These are phyloP conservation scores for Zingel zingel DNA, from an alignment of 2,113 vertebrate species.

Conservation along the genomic window DNA sequence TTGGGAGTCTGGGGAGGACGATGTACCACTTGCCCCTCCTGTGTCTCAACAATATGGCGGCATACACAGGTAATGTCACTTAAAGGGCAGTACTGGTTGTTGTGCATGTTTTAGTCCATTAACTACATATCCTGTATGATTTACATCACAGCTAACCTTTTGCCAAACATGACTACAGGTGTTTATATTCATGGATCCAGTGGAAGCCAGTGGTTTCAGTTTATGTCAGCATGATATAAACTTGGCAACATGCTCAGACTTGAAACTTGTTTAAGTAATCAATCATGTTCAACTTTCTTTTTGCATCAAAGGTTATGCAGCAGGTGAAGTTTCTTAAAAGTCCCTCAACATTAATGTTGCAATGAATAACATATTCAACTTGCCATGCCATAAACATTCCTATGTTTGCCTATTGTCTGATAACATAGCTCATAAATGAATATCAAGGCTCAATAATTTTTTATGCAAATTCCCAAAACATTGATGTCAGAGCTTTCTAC, in stretches of 20 bases:
- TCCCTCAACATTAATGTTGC: not conserved
- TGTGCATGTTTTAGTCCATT: not conserved
- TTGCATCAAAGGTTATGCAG: not conserved
- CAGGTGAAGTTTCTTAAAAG: not conserved
- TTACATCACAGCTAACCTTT: not conserved
- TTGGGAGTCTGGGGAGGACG: constrained; percentile 92
- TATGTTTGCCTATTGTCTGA: not conserved
- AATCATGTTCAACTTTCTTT: not conserved
- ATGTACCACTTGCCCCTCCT: constrained; percentile 89
- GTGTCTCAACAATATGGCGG: constrained; percentile 83
- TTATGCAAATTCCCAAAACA: not conserved
- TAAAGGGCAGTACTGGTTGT: not conserved
- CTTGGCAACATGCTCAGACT: constrained; percentile 1
- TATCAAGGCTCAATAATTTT: not conserved
- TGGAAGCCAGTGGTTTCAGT: not conserved
- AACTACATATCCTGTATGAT: not conserved
- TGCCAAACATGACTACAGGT: not conserved
- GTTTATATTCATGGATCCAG: not conserved
- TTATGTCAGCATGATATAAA: not conserved
- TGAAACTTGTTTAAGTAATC: not conserved
- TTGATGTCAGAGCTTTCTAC: not conserved
- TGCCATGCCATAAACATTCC: not conserved
- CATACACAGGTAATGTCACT: constrained; percentile 84
- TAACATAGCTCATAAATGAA: not conserved
- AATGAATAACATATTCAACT: not conserved